phyloP scores from a whole-genome alignment of 1,140 invertebrate species.

The Ctenoplectra terminalis region DNA sequence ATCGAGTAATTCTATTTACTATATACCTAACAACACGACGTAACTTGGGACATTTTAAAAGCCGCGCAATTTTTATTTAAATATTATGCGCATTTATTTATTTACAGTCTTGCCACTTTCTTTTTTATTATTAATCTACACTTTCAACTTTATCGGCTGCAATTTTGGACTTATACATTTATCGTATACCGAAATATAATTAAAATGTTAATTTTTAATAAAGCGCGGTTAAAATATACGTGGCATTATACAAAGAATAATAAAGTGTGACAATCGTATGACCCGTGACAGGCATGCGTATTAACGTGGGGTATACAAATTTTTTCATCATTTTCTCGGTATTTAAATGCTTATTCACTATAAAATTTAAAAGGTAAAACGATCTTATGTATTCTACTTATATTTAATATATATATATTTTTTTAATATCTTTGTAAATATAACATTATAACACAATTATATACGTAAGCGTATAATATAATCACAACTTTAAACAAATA shows the following conservation, averaged over 20 bases:
- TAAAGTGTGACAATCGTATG: not conserved
- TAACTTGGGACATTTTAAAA: too few relatives aligned
- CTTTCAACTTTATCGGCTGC: not conserved
- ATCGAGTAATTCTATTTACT: too few relatives aligned
- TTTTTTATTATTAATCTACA: too few relatives aligned
- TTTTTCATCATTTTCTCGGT: slow-evolving; percentile 2
- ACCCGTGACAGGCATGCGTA: slow-evolving; percentile 21
- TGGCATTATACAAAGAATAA: not conserved
- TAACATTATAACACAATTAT: not conserved
- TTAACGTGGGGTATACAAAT: slow-evolving; percentile 21
- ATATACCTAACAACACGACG: too few relatives aligned
- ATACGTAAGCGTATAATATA: not conserved
- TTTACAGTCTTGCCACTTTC: too few relatives aligned
- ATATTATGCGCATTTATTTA: too few relatives aligned
- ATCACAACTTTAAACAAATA: not conserved
- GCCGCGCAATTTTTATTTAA: too few relatives aligned
- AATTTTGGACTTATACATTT: not conserved
- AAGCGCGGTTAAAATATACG: not conserved
- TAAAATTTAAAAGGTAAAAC: not conserved
- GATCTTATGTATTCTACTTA: not conserved
- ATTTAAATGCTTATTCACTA: slow-evolving; percentile 13
- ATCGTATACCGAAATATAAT: not conserved
- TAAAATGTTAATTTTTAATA: not conserved
- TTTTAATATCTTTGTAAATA: not conserved
- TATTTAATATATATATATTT: too few relatives aligned